Base-by-base conservation (phyloP, 2,888 invertebrate species). In the Stictocephala bisonia region DNA sequence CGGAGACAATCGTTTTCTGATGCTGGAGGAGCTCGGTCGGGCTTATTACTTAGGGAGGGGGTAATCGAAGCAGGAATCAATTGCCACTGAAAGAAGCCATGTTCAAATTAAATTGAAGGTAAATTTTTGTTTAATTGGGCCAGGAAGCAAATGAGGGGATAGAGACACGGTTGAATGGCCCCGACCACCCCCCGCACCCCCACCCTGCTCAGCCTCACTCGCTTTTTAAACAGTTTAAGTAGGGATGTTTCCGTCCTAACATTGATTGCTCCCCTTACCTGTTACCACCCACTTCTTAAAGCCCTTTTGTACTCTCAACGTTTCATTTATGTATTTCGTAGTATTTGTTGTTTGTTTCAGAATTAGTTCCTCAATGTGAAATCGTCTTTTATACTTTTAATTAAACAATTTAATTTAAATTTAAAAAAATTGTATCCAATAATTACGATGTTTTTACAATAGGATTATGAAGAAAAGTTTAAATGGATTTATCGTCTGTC, bases 41-140 rank as follows among this genome's bases (percentile, higher is more conserved):
- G 44, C 15, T 9, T 6, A 44, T 44, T 6, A 44, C 44, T 4
- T 15, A 2, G 6, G 22, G 40, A 35, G 60, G 22, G 27, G 13
- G 22, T 44, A 64, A 41, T 44, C n/a, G 44, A 4, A 26, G 27
- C 64, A 24, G 18, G 64, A 64, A 64, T 44, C 64, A 64, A 64
- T 64, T 64, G 44, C n/a, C n/a, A n/a, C n/a, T n/a, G 51, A n/a
- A 24, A 20, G 51, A 51, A 51, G 44, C 48, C 18, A 15, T 48
- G 48, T n/a, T n/a, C 51, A 9, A 44, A 48, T 71, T 48, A 71
- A 58, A 58, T 71, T 58, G 29, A 41, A 71, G 70, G 70, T 71
- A 71, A 71, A 71, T 71, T 71, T 71, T 71, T 71, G 70, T 71
- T 56, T 71, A 71, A 71, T 71, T 71, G 70, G 44, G 56, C 70